Conservation (phyloP, 1,140 invertebrate genomes). For the Dendroctonus ponderosae region DNA sequence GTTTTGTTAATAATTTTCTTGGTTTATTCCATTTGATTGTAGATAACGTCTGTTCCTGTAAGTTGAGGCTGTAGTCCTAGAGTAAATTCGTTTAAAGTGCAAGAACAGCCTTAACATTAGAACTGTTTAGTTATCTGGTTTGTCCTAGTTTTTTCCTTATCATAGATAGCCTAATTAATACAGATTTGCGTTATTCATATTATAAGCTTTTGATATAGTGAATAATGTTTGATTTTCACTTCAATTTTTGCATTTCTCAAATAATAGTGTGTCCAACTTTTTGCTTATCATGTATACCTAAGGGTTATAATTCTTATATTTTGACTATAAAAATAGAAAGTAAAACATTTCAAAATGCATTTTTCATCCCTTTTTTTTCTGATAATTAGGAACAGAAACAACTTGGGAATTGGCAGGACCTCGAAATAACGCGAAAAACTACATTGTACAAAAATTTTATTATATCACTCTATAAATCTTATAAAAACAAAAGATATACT, state of each 20-base stretch:
- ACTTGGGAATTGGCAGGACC: no score
- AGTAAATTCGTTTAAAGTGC: not conserved
- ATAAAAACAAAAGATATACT: constrained; percentile 23
- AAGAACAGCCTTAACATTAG: constrained; percentile 2
- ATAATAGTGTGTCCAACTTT: constrained; percentile 46
- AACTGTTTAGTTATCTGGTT: constrained; percentile 2
- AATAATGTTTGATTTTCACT: not conserved
- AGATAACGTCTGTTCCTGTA: no score
- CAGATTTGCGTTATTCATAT: not conserved
- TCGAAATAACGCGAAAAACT: no score
- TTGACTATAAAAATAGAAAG: constrained; percentile 45
- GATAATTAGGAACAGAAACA: no score
- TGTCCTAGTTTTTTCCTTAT: constrained; percentile 4
- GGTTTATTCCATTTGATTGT: not conserved
- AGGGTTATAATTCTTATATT: constrained; percentile 48
- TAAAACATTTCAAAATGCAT: constrained; percentile 22
- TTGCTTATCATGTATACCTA: constrained; percentile 43
- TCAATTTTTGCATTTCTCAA: constrained; percentile 36
- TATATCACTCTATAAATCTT: constrained; percentile 33
- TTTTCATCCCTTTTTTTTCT: not conserved
- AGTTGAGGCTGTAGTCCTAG: not conserved
- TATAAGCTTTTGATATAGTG: not conserved
- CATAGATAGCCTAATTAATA: constrained; percentile 1
- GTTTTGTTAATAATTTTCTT: constrained; percentile 1
- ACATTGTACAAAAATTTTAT: constrained; percentile 28